Percentiles rank a stretch among this genome's conserved stretches.
These are phyloP conservation scores for Geococcyx californianus DNA, from an alignment of 2,113 vertebrate genomes.

Conservation along the genomic window DNA sequence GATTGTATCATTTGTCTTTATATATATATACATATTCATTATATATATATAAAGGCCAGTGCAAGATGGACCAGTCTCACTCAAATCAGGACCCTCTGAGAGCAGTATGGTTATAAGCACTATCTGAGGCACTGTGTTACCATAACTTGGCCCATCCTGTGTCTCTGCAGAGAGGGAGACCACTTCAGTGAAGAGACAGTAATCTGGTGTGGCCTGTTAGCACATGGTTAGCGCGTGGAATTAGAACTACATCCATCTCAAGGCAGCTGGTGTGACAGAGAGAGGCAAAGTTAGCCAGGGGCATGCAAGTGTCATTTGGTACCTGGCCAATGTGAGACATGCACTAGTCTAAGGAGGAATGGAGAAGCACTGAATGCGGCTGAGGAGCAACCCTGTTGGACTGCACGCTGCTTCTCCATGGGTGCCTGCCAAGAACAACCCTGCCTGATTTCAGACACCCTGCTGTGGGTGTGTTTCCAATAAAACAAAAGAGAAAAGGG, in stretches of 20 bases:
- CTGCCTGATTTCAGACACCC: neutral
- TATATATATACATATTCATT: neutral
- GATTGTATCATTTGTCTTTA: neutral
- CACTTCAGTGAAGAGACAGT: neutral
- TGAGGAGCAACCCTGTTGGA: neutral
- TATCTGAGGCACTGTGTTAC: neutral
- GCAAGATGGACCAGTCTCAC: neutral
- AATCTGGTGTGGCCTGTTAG: neutral
- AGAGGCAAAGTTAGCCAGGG: neutral
- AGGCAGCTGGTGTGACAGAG: neutral
- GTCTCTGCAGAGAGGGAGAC: neutral
- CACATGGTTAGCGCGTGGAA: neutral
- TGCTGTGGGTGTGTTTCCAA: slow-evolving; percentile 22
- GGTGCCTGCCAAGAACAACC: neutral
- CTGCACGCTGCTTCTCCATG: neutral
- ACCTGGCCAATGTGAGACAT: neutral
- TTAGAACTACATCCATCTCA: neutral
- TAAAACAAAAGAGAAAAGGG: slow-evolving; percentile 21
- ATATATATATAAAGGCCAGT: neutral
- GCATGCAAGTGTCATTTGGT: neutral
- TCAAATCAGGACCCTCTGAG: neutral
- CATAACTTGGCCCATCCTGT: neutral
- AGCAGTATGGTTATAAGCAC: neutral
- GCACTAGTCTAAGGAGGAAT: neutral
- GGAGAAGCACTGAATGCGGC: neutral